Evolutionary conservation across 2,113 vertebrate genomes (phyloP).

Genomic region (Otis tarda): DNA sequence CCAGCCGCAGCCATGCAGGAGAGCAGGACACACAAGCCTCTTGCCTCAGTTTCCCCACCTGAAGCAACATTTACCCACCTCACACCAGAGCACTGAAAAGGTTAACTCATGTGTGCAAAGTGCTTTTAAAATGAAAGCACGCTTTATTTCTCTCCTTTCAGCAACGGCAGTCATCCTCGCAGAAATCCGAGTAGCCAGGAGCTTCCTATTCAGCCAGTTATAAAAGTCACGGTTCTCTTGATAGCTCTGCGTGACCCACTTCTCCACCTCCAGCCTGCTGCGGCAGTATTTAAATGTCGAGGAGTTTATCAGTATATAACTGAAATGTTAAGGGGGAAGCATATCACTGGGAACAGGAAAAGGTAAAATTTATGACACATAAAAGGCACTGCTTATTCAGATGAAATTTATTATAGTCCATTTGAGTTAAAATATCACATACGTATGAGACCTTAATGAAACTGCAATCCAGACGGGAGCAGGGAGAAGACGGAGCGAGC

Average conservation of each 20-base stretch:
- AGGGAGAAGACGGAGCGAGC: neutral
- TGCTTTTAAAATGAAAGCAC: neutral
- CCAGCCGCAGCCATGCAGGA: neutral
- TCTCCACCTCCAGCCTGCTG: neutral
- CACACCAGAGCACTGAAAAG: neutral
- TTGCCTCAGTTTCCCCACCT: neutral
- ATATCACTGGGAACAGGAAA: neutral
- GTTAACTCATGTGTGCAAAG: neutral
- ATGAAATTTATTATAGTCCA: constrained; percentile 35
- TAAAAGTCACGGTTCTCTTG: neutral
- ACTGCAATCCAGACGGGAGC: neutral
- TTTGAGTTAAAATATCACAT: constrained; percentile 40
- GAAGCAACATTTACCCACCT: neutral
- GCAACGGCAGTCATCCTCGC: neutral
- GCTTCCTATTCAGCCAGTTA: neutral
- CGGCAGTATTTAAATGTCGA: neutral
- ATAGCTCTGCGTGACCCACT: constrained; percentile 5
- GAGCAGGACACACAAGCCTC: accelerated
- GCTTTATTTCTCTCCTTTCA: neutral
- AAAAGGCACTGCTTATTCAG: constrained; percentile 39
- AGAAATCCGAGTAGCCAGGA: neutral
- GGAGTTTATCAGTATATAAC: constrained; percentile 31
- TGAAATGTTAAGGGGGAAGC: neutral
- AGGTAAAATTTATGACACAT: constrained; percentile 24
- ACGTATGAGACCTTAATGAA: constrained; percentile 2